Evolutionary conservation across 2,888 invertebrate species (phyloP).

Genomic region (Ceramica pisi): DNA sequence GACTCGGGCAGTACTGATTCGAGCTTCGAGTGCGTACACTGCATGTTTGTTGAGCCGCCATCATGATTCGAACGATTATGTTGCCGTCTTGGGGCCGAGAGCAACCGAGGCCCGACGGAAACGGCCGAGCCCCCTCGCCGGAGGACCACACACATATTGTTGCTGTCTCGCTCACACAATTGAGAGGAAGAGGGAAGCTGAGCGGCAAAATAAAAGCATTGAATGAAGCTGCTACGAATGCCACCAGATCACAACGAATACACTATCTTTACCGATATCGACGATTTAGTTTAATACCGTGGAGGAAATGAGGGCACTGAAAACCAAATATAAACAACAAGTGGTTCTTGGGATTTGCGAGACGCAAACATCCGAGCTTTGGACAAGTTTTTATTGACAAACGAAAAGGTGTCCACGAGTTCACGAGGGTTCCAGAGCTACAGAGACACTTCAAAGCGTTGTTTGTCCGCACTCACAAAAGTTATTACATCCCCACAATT

Average conservation of each 20-base stretch:
- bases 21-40: conserved; percentile 81
- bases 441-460: conserved; percentile 71
- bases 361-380: conserved; percentile 9
- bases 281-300: conserved; percentile 68
- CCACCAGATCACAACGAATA: conserved; percentile 75
- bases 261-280: conserved; percentile 72
- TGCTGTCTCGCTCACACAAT: conserved; percentile 80
- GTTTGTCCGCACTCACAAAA: conserved; percentile 74
- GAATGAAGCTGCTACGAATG: conserved; percentile 83
- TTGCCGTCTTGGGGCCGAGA: conserved; percentile 87
- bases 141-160: conserved; percentile 88
- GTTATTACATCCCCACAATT: conserved; percentile 81
- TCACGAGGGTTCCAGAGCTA: conserved; percentile 21
- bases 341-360: conserved; percentile 17
- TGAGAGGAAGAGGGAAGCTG: conserved; percentile 77
- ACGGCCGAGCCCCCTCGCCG: conserved; percentile 77
- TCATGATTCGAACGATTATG: conserved; percentile 88
- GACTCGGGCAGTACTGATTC: conserved; percentile 87
- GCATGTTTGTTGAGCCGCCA: conserved; percentile 90
- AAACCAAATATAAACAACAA: conserved; percentile 41
- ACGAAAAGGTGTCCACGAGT: conserved; percentile 7
- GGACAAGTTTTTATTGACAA: conserved; percentile 14
- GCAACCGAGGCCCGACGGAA: conserved; percentile 80
- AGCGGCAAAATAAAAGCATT: conserved; percentile 87
- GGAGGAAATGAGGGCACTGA: conserved; percentile 60